Conservation (phyloP, 2,888 invertebrate species). For the Epirrhoe alternata region DNA sequence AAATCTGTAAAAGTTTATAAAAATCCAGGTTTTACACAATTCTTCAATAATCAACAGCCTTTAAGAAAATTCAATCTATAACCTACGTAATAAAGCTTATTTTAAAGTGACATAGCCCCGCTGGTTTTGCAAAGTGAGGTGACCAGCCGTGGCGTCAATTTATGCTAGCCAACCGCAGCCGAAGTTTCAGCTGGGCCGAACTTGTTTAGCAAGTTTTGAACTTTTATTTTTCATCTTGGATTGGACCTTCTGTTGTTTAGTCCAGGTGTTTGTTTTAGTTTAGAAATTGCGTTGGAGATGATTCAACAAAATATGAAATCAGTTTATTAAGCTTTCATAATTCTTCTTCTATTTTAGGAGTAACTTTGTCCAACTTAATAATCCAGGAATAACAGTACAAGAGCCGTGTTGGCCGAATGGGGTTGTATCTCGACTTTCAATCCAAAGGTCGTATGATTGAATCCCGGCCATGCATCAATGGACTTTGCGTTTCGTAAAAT, state of each 20-base stretch:
- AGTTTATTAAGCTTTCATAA: too few relatives aligned
- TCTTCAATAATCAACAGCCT: background rate
- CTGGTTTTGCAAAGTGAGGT: slow-evolving; percentile 15
- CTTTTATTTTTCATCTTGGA: slow-evolving; percentile 31
- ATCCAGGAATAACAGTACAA: too few relatives aligned
- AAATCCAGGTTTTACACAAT: too few relatives aligned
- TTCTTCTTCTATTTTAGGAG: too few relatives aligned
- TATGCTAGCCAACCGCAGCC: slow-evolving; percentile 33
- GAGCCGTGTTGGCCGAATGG: too few relatives aligned
- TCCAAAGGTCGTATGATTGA: too few relatives aligned
- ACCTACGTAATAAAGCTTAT: background rate
- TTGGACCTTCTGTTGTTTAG: slow-evolving; percentile 3
- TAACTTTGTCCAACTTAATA: too few relatives aligned
- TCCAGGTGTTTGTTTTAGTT: slow-evolving; percentile 10
- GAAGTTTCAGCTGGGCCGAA: slow-evolving; percentile 23
- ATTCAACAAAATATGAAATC: background rate
- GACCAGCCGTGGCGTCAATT: slow-evolving; percentile 28
- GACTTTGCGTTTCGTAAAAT: too few relatives aligned
- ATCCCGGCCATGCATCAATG: too few relatives aligned
- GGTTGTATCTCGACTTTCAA: too few relatives aligned
- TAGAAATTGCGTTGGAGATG: background rate
- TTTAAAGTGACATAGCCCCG: slow-evolving; percentile 7
- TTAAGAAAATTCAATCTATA: too few relatives aligned
- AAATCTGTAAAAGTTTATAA: too few relatives aligned
- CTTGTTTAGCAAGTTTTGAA: slow-evolving; percentile 28